Conservation (phyloP, 2,113 vertebrate species). For the Nettapus auritus region DNA sequence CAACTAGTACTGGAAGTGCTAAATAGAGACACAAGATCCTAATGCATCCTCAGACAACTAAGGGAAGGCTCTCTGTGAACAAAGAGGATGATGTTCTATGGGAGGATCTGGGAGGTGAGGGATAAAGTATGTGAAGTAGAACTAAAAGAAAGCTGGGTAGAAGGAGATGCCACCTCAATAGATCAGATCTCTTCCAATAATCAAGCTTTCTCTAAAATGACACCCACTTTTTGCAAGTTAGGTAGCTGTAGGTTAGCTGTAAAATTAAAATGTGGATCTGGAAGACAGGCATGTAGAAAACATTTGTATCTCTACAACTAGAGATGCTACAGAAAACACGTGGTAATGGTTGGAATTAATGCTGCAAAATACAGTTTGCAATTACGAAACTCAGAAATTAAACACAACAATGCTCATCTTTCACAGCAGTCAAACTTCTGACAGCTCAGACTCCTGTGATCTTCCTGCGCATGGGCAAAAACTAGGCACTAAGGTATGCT, state of each 20-base stretch:
- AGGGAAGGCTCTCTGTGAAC: not conserved
- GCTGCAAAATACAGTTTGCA: not conserved
- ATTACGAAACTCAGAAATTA: not conserved
- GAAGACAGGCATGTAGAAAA: not conserved
- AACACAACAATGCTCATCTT: not conserved
- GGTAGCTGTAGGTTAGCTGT: not conserved
- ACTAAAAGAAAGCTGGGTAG: not conserved
- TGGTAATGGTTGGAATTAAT: not conserved
- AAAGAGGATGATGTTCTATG: not conserved
- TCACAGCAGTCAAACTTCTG: slow-evolving; percentile 74
- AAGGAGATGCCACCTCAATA: not conserved
- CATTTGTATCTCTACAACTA: not conserved
- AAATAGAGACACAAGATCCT: not conserved
- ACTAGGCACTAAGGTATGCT: slow-evolving; percentile 63
- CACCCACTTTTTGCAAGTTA: not conserved
- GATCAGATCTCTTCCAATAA: not conserved
- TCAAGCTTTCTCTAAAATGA: not conserved
- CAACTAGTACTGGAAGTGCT: not conserved
- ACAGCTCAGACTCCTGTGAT: slow-evolving; percentile 76
- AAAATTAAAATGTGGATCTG: not conserved
- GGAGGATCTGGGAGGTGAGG: not conserved
- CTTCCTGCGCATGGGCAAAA: slow-evolving; percentile 47
- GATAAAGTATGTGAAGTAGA: not conserved
- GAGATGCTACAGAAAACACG: not conserved
- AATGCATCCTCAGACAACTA: not conserved